Evolutionary conservation across 2,797 vertebrate species (phyloP).

Genomic region (Brachyrhaphis roseni): DNA sequence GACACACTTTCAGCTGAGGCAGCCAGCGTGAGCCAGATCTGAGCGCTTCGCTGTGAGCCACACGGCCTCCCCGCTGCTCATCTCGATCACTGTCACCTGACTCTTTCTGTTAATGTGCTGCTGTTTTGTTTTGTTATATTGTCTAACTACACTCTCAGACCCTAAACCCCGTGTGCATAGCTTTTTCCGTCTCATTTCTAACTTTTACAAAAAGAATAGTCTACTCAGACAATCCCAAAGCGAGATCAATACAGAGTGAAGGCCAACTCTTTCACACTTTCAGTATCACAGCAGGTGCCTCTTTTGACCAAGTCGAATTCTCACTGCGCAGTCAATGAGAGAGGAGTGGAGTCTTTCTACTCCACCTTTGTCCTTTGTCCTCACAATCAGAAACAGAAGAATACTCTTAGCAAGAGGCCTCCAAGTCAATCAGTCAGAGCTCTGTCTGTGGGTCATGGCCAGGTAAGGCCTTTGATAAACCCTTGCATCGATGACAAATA

Average conservation of each 20-base stretch:
- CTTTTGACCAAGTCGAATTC: slow-evolving; percentile 19
- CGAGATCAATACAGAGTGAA: slow-evolving; percentile 16
- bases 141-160: slow-evolving; percentile 35
- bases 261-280: slow-evolving; percentile 12
- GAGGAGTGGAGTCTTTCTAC: slow-evolving; percentile 26
- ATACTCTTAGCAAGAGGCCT: slow-evolving; percentile 9
- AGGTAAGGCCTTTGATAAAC: slow-evolving; percentile 26
- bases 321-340: slow-evolving; percentile 20
- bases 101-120: slow-evolving; percentile 12
- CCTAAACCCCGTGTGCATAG: slow-evolving; percentile 14
- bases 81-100: slow-evolving; percentile 32
- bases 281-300: slow-evolving; percentile 15
- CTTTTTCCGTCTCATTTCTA: slow-evolving; percentile 18
- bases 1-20: slow-evolving; percentile 58
- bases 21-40: slow-evolving; percentile 43
- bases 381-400: slow-evolving; percentile 17
- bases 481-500: slow-evolving; percentile 15
- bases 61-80: slow-evolving; percentile 27
- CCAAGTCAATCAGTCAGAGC: slow-evolving; percentile 25
- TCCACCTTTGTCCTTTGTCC: slow-evolving; percentile 42
- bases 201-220: slow-evolving; percentile 17
- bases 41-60: slow-evolving; percentile 34
- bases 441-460: slow-evolving; percentile 15
- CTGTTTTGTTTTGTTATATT: slow-evolving; percentile 36
- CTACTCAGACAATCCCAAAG: slow-evolving; percentile 13